These are phyloP conservation scores for Nothoprocta pentlandii DNA, from an alignment of 2,113 vertebrate species.

Conservation along the genomic window DNA sequence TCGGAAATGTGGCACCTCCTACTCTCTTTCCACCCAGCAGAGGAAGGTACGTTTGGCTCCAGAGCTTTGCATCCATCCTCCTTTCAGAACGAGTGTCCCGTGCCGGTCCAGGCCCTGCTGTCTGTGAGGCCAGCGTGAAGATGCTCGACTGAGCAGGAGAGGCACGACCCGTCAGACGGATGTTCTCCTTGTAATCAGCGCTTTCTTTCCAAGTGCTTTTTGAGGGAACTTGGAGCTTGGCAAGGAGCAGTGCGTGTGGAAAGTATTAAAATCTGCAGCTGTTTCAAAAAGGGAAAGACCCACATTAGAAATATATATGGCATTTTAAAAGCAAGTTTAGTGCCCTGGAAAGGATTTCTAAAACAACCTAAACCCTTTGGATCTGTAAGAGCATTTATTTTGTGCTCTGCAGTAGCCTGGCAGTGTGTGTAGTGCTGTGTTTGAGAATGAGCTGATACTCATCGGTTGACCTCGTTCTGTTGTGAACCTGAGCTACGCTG, in stretches of 20 bases:
- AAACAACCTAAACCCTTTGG: not conserved
- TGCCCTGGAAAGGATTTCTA: constrained; percentile 22
- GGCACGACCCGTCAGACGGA: not conserved
- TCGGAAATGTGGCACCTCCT: not conserved
- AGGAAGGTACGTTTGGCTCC: not conserved
- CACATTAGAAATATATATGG: constrained; percentile 41
- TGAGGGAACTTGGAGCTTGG: constrained; percentile 53
- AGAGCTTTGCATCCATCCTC: fast-evolving
- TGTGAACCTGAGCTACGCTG: not conserved
- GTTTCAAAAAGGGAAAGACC: constrained; percentile 31
- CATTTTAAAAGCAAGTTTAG: constrained; percentile 40
- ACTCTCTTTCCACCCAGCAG: fast-evolving
- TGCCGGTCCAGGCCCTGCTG: not conserved
- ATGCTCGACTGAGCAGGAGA: not conserved
- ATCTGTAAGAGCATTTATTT: constrained; percentile 25
- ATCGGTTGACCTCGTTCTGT: not conserved
- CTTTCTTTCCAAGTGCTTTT: constrained; percentile 35
- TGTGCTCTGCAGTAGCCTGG: constrained; percentile 10
- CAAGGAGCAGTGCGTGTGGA: constrained; percentile 2
- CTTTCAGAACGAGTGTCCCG: not conserved
- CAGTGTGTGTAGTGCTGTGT: not conserved
- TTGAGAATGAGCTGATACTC: constrained; percentile 10
- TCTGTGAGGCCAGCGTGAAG: not conserved
- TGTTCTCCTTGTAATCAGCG: constrained; percentile 38
- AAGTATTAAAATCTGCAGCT: constrained; percentile 37